Evolutionary conservation across 2,113 vertebrate species (phyloP).

Genomic region (Tetrao urogallus): DNA sequence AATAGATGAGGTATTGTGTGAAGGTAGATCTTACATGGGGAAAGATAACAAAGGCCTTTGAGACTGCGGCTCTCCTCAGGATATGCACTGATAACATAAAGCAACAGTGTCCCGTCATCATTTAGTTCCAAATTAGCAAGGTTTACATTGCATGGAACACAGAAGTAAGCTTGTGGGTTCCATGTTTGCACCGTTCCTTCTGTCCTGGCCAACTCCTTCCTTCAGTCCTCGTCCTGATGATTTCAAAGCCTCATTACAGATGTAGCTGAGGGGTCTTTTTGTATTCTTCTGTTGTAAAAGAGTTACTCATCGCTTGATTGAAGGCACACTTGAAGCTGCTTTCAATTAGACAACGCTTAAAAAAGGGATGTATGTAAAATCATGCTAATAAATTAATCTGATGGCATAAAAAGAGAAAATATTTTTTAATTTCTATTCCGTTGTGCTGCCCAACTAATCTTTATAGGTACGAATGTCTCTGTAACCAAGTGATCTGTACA

Average conservation of each 20-base stretch:
- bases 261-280: constrained; percentile 2
- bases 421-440: background rate
- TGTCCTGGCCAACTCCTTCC: background rate
- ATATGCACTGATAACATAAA: background rate
- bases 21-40: background rate
- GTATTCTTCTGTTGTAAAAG: background rate
- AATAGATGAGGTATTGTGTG: background rate
- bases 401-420: background rate
- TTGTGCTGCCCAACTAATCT: background rate
- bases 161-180: background rate
- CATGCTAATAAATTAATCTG: background rate
- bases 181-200: background rate
- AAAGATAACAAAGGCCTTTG: background rate
- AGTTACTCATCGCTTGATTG: background rate
- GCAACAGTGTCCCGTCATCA: background rate
- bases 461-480: background rate
- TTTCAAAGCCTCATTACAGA: background rate
- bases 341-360: background rate
- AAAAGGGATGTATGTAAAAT: background rate
- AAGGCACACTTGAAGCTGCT: background rate
- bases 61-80: background rate
- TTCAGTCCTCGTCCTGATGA: background rate
- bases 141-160: background rate
- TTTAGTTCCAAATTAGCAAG: background rate
- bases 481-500: background rate